Conservation (phyloP, 2,113 vertebrate species). For the Paedocypris sp. region DNA sequence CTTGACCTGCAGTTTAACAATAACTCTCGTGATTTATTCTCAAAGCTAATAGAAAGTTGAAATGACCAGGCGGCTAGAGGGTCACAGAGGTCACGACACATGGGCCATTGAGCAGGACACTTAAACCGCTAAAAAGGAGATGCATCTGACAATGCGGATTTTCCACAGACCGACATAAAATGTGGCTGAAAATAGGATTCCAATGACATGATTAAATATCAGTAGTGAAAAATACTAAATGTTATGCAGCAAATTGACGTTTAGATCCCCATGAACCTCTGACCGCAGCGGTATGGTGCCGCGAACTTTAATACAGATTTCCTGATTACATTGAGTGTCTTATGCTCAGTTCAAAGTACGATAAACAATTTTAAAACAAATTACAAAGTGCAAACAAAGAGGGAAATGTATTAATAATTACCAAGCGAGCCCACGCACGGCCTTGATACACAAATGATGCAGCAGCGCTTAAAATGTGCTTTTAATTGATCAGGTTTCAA, state of each 20-base stretch:
- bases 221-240: no score
- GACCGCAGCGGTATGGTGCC: neutral
- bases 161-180: no score
- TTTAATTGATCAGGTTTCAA: no score
- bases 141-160: no score
- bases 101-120: neutral
- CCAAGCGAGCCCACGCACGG: slow-evolving; percentile 28
- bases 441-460: slow-evolving; percentile 29
- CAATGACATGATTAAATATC: no score
- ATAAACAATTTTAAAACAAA: slow-evolving; percentile 36
- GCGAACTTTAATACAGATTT: slow-evolving; percentile 32
- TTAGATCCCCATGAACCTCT: no score
- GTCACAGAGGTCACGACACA: slow-evolving; percentile 1
- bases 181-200: no score
- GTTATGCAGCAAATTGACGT: no score
- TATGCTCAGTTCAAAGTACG: slow-evolving; percentile 29
- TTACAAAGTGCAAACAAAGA: slow-evolving; percentile 39
- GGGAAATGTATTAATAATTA: slow-evolving; percentile 42
- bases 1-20: no score
- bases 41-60: neutral
- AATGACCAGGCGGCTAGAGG: neutral
- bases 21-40: neutral
- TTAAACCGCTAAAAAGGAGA: neutral
- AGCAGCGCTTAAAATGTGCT: no score
- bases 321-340: slow-evolving; percentile 11